These are phyloP conservation scores for Nemotelus pantherinus DNA, from an alignment of 2,888 invertebrate genomes.

Conservation along the genomic window DNA sequence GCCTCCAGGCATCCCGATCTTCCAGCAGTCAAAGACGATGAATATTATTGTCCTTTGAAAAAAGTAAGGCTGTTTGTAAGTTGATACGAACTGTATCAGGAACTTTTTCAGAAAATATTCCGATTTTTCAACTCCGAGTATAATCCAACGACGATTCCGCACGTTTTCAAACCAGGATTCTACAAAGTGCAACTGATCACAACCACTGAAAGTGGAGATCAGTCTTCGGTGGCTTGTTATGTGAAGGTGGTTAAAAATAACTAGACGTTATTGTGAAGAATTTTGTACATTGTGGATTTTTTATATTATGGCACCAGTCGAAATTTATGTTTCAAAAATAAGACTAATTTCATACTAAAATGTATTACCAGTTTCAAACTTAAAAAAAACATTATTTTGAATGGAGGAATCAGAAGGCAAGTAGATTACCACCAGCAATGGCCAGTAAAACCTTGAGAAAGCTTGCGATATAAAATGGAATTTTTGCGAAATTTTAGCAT, in stretches of 20 bases:
- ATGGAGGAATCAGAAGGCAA: no score
- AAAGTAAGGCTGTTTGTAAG: constrained; percentile 13
- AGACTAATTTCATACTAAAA: no score
- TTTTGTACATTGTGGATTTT: no score
- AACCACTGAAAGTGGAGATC: background rate
- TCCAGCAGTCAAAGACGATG: constrained; percentile 33
- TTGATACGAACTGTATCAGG: background rate
- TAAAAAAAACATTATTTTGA: no score
- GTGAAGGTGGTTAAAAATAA: background rate
- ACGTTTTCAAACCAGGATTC: constrained; percentile 17
- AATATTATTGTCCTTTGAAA: constrained; percentile 37
- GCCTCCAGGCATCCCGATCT: constrained; percentile 22
- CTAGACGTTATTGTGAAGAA: no score
- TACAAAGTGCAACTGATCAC: constrained; percentile 9
- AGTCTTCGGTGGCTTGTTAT: background rate
- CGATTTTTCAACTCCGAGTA: constrained; percentile 19
- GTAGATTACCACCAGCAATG: no score
- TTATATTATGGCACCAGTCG: no score
- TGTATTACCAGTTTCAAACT: no score
- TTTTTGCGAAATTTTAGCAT: no score
- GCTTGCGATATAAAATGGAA: no score
- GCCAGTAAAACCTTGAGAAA: no score
- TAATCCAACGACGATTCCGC: background rate
- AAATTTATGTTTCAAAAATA: no score
- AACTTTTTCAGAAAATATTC: constrained; percentile 32